A percentile compares a stretch with the other conserved stretches of the same genome.
Evolutionary conservation across 2,888 invertebrate species (phyloP).

Genomic region (Pogonocherus hispidulus): DNA sequence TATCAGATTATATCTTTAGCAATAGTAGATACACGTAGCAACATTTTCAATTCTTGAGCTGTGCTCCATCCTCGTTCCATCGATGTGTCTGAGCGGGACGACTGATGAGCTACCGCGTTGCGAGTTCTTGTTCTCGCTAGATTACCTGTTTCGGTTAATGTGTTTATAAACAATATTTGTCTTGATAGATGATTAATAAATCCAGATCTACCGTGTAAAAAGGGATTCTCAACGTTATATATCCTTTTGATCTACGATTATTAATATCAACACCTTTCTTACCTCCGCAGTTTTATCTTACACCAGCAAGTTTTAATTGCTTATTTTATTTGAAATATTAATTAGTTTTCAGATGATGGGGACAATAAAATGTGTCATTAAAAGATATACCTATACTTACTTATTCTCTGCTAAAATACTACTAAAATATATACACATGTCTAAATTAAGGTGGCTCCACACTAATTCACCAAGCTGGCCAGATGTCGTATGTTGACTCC

Average conservation of each 20-base stretch:
- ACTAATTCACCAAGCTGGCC: too few relatives aligned
- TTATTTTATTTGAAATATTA: neutral
- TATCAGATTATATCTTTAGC: slow-evolving; percentile 53
- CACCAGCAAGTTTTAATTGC: neutral
- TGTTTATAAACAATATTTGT: slow-evolving; percentile 55
- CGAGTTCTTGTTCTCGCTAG: slow-evolving; percentile 33
- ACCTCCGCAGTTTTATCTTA: neutral
- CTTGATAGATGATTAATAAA: slow-evolving; percentile 54
- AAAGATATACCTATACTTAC: too few relatives aligned
- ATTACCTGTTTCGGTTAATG: slow-evolving; percentile 49
- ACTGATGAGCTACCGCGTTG: slow-evolving; percentile 33
- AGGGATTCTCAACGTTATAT: slow-evolving; percentile 46
- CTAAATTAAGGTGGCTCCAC: too few relatives aligned
- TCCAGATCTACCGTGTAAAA: slow-evolving; percentile 48
- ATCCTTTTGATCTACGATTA: slow-evolving; percentile 48
- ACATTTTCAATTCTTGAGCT: slow-evolving; percentile 29
- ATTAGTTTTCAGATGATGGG: too few relatives aligned
- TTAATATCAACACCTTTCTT: slow-evolving; percentile 32
- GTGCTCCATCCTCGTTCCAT: neutral
- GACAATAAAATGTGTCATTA: too few relatives aligned
- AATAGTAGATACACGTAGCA: slow-evolving; percentile 37
- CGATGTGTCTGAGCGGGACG: slow-evolving; percentile 25
- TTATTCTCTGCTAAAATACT: too few relatives aligned
- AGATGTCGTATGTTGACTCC: too few relatives aligned
- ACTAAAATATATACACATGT: too few relatives aligned